phyloP scores from a whole-genome alignment of 1,140 invertebrate species.

The Lasaia peninsularis region DNA sequence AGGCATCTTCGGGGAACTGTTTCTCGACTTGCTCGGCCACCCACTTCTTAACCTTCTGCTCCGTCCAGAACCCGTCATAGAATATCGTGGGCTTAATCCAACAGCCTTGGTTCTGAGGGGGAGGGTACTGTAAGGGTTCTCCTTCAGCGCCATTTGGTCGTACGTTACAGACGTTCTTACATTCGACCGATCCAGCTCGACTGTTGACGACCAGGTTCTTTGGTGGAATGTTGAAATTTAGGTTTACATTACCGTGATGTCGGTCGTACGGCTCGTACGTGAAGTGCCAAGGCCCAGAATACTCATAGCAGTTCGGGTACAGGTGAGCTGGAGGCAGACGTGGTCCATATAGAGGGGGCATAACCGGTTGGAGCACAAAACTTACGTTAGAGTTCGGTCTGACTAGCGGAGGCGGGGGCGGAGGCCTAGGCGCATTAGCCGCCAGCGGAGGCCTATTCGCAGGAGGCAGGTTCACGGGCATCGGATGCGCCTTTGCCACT shows the following conservation, averaged over 20 bases:
- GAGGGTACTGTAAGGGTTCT: slow-evolving; percentile 33
- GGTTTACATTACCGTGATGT: slow-evolving; percentile 55
- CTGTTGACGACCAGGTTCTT: slow-evolving; percentile 61
- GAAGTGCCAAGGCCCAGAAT: slow-evolving; percentile 61
- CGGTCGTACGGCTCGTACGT: slow-evolving; percentile 59
- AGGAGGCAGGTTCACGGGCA: slow-evolving; percentile 42
- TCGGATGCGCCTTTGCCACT: slow-evolving; percentile 38
- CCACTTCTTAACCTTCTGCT: slow-evolving; percentile 76
- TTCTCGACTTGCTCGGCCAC: slow-evolving; percentile 72
- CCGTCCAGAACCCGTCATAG: slow-evolving; percentile 75
- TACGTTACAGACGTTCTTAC: slow-evolving; percentile 42
- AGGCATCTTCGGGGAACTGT: slow-evolving; percentile 53
- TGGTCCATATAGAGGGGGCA: slow-evolving; percentile 53
- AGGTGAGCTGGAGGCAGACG: slow-evolving; percentile 38
- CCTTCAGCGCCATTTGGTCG: slow-evolving; percentile 30
- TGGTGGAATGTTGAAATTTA: slow-evolving; percentile 66
- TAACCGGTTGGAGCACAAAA: slow-evolving; percentile 63
- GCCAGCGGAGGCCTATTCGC: slow-evolving; percentile 23
- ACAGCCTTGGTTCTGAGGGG: slow-evolving; percentile 46
- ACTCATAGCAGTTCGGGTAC: slow-evolving; percentile 64
- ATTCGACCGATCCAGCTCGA: slow-evolving; percentile 37
- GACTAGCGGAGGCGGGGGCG: slow-evolving; percentile 24
- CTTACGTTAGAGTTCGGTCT: slow-evolving; percentile 66
- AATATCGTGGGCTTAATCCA: slow-evolving; percentile 76
- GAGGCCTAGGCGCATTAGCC: slow-evolving; percentile 19